Conservation (phyloP, 2,888 invertebrate genomes). For the Mimachlamys varia region DNA sequence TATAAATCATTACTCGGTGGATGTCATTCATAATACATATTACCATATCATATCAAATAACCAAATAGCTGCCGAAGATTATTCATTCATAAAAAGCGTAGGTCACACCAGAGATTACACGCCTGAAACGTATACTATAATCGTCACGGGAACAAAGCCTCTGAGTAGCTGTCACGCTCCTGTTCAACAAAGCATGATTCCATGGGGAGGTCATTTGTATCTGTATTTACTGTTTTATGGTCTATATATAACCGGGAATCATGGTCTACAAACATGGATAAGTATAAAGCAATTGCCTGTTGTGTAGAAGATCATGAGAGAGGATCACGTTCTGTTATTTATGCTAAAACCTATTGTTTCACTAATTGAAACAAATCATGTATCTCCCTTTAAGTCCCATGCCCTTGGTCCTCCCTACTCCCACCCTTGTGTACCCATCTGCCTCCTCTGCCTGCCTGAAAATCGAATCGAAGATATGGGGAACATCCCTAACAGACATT, state of each 20-base stretch:
- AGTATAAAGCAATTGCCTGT: too few species aligned
- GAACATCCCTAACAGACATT: too few species aligned
- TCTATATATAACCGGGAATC: not conserved
- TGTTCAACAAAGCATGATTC: slow-evolving; percentile 6
- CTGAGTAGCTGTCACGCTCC: not conserved
- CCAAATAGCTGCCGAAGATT: not conserved
- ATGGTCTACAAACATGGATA: too few species aligned
- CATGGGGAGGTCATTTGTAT: not conserved
- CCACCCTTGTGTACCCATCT: too few species aligned
- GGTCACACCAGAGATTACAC: not conserved
- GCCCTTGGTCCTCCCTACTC: too few species aligned
- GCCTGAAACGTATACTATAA: not conserved
- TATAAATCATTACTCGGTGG: not conserved
- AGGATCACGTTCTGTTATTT: too few species aligned
- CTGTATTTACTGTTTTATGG: not conserved
- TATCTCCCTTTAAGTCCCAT: too few species aligned
- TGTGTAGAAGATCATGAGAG: too few species aligned
- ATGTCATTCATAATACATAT: not conserved
- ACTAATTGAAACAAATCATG: too few species aligned
- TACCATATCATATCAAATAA: not conserved
- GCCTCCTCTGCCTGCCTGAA: too few species aligned
- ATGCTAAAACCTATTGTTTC: too few species aligned
- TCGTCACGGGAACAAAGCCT: not conserved
- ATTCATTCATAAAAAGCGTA: not conserved
- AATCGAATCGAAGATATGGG: too few species aligned